Percentiles rank a stretch among this genome's conserved stretches.
These are phyloP conservation scores for Orcinus orca DNA, from an alignment of 2,113 vertebrate genomes.

Conservation along the genomic window DNA sequence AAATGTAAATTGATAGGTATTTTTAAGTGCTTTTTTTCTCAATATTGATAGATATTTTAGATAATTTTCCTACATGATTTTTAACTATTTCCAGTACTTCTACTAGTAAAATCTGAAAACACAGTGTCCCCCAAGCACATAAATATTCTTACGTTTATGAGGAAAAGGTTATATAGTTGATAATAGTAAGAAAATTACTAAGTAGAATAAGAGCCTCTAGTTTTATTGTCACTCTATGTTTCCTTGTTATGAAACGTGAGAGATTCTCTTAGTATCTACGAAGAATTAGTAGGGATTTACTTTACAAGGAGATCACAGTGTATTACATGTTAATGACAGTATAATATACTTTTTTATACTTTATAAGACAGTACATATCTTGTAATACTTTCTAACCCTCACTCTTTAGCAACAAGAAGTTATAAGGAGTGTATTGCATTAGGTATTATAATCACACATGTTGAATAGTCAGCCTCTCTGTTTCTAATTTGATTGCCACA, in stretches of 20 bases:
- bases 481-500: constrained; percentile 20
- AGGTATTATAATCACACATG: background rate
- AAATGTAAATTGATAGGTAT: background rate
- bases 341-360: background rate
- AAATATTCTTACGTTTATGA: background rate
- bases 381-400: constrained; percentile 22
- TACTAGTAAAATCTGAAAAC: constrained; percentile 4
- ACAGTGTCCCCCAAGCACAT: background rate
- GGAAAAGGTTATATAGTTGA: background rate
- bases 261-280: background rate
- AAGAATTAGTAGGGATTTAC: background rate
- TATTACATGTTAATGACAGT: background rate
- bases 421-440: background rate
- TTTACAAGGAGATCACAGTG: constrained; percentile 18
- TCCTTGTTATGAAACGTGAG: background rate
- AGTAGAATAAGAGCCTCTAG: background rate
- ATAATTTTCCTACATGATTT: background rate
- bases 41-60: background rate
- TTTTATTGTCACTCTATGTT: background rate
- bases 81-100: background rate
- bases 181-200: background rate
- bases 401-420: constrained; percentile 10
- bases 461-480: background rate
- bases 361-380: background rate
- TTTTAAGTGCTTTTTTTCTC: background rate